Percentiles rank a stretch among this genome's conserved stretches.
These are phyloP conservation scores for Drosophila pandora DNA, from an alignment of 1,140 invertebrate species.

Conservation along the genomic window DNA sequence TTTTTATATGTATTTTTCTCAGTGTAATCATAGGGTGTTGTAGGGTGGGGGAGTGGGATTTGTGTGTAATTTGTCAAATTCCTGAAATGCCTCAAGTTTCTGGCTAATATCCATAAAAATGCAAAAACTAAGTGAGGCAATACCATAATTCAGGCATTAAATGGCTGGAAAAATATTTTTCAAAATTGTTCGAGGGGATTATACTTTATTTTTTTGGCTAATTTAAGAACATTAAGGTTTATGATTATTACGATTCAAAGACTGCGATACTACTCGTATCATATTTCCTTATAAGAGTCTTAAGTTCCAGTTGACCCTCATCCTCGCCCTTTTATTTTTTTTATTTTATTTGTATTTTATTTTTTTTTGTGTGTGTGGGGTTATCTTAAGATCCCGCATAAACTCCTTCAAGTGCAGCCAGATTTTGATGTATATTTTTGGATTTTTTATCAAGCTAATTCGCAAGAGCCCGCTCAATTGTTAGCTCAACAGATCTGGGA, in stretches of 20 bases:
- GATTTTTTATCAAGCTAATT: slow-evolving; percentile 28
- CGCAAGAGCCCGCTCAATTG: slow-evolving; percentile 37
- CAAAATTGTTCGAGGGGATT: background rate
- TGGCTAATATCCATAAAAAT: background rate
- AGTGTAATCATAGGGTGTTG: background rate
- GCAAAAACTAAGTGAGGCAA: background rate
- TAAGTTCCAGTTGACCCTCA: too few species aligned
- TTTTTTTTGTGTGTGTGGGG: background rate
- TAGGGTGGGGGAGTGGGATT: too few species aligned
- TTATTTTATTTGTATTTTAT: background rate
- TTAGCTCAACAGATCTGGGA: slow-evolving; percentile 37
- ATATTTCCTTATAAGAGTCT: background rate
- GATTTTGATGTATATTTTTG: background rate
- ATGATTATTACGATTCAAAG: background rate
- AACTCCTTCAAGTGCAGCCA: slow-evolving; percentile 1
- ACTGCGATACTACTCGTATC: background rate
- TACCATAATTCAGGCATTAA: background rate
- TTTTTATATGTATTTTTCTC: background rate
- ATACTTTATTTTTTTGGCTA: background rate
- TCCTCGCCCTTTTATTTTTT: too few species aligned
- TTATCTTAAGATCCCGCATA: slow-evolving; percentile 20
- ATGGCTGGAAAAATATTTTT: background rate
- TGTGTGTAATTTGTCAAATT: background rate
- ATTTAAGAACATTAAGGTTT: background rate
- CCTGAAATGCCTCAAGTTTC: slow-evolving; percentile 8